Base-by-base conservation (phyloP, 2,797 vertebrate species). In the Anableps anableps region DNA sequence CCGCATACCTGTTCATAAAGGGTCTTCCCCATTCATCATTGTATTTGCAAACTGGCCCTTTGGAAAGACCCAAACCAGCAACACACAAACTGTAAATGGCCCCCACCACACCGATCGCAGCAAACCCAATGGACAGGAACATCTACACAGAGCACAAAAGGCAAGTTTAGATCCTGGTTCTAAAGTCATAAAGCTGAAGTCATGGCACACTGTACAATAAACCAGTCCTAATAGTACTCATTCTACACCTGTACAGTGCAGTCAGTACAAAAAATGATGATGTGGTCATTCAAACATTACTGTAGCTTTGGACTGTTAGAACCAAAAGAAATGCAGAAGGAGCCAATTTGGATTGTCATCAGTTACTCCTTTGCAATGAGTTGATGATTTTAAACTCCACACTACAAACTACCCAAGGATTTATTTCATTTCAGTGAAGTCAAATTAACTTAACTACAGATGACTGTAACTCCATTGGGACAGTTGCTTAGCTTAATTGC, bases 101-200 rank as follows among this genome's bases (percentile, higher is more conserved):
- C 0, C 96, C 96, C 0, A 7, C 17, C 19, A 93, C 85, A 8
- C 96, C 96, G 7, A 80, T 11, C 0, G 82, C 93, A 3, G 95
- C 94, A 48, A 96, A 95, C 3, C 93, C 88, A 62, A 96, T 95
- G 41, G 96, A 97, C 82, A 97, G 91, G 86, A 95, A 96, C 96
- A 97, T 96, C 96, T 97, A 81, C 21, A 64, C 41, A 47, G 45
- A 38, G 26, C 7, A 75, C 53, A 75, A 3, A 76, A 8, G 55
- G 68, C 21, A 80, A 38, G 83, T 14, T 64, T 0, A 81, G 26
- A 79, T 8, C 0, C 60, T 10, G 36, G 5, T 29, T 73, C 19
- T 31, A 21, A 1, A 38, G 17, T 66, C 19, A 11, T 36, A 36
- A 23, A 36, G 10, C 70, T 50, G 47, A 51, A 31, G 71, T 21